These are phyloP conservation scores for Lasioglossum calceatum DNA, from an alignment of 2,888 invertebrate species.

Conservation along the genomic window DNA sequence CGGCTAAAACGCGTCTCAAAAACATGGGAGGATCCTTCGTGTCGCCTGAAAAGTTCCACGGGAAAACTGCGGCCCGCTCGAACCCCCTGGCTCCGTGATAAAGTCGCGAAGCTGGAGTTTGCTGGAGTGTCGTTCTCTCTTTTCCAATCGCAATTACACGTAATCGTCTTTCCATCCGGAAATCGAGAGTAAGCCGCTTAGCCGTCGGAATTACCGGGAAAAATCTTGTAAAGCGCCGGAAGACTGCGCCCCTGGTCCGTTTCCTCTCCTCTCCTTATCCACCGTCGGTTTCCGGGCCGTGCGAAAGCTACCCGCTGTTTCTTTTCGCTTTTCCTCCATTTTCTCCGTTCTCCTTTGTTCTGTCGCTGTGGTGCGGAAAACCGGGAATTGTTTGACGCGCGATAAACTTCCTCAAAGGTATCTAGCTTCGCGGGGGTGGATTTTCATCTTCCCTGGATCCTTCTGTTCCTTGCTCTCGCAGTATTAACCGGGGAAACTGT, in stretches of 20 bases:
- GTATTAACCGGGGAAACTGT: background rate
- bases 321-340: background rate
- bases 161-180: constrained; percentile 73
- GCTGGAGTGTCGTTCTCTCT: constrained; percentile 35
- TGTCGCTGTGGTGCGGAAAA: background rate
- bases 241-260: background rate
- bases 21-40: background rate
- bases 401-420: constrained; percentile 6
- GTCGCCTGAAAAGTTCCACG: background rate
- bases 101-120: constrained; percentile 7
- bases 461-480: background rate
- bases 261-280: background rate
- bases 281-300: background rate
- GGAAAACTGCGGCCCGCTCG: background rate
- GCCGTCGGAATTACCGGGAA: constrained; percentile 55
- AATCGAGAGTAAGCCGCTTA: constrained; percentile 75
- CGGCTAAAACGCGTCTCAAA: constrained; percentile 18
- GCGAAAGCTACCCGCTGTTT: background rate
- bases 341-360: background rate
- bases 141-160: constrained; percentile 73
- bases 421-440: background rate
- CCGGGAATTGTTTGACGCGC: background rate
- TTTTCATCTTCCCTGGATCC: background rate
- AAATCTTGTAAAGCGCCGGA: constrained; percentile 61
- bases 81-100: background rate